Evolutionary conservation across 2,888 invertebrate genomes (phyloP).

Genomic region (Callosobruchus maculatus): DNA sequence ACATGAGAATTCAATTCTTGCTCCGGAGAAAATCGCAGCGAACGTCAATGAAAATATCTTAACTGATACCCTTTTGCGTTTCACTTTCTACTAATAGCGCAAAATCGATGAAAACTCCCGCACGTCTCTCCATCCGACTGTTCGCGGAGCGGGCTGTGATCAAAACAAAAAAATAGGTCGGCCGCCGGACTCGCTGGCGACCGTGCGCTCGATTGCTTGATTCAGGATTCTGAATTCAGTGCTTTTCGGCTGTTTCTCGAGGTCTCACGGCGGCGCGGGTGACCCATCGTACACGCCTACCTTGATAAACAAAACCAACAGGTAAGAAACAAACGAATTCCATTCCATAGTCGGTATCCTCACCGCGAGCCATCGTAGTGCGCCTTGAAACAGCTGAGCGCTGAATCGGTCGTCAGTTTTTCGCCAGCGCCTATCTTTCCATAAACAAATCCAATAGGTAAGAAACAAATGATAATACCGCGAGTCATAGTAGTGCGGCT

Average conservation of each 20-base stretch:
- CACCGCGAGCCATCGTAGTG: not conserved
- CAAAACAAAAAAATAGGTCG: not conserved
- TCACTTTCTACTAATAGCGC: not conserved
- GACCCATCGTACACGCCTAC: not conserved
- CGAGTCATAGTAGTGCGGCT: not conserved
- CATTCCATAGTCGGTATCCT: slow-evolving; percentile 3
- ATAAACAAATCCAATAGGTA: not conserved
- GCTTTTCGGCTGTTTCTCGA: not conserved
- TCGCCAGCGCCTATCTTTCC: not conserved
- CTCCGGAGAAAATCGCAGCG: too few species aligned
- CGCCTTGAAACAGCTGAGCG: not conserved
- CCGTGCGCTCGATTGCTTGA: not conserved
- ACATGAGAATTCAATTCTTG: too few species aligned
- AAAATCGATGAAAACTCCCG: not conserved
- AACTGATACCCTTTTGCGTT: not conserved
- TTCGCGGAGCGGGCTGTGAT: not conserved
- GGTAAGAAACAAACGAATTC: slow-evolving; percentile 2
- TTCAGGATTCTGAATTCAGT: not conserved
- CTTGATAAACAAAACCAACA: slow-evolving; percentile 1
- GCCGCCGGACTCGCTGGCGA: not conserved
- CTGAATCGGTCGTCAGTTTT: not conserved
- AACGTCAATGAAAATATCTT: not conserved
- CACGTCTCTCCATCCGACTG: not conserved
- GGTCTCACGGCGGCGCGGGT: not conserved
- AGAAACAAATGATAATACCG: not conserved